A percentile compares a stretch with the other conserved stretches of the same genome.
Conservation (phyloP, 2,888 invertebrate species). For the Cepaea hortensis region DNA sequence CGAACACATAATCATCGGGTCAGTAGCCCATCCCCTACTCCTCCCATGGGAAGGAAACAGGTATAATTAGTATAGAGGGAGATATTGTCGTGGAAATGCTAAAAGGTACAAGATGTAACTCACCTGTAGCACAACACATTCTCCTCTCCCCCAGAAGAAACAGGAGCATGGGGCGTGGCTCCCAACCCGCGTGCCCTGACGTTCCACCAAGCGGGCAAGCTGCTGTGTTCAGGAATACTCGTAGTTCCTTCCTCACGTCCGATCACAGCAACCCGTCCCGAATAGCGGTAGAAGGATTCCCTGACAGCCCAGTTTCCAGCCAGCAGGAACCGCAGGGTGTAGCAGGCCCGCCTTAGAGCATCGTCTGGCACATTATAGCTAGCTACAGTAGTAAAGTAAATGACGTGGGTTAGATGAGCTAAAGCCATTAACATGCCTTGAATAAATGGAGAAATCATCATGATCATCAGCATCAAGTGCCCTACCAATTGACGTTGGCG, state of each 20-base stretch:
- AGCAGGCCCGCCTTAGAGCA: constrained; percentile 67
- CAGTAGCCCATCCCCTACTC: no score
- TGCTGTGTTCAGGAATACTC: constrained; percentile 64
- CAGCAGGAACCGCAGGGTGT: constrained; percentile 66
- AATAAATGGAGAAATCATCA: no score
- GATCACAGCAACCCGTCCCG: constrained; percentile 64
- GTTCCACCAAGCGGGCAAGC: constrained; percentile 55
- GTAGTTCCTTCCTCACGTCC: constrained; percentile 55
- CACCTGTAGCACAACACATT: constrained; percentile 60
- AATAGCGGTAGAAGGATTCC: constrained; percentile 59
- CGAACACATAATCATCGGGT: no score
- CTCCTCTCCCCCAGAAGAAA: constrained; percentile 63
- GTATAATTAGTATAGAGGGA: no score
- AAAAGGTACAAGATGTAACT: neutral
- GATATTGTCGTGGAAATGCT: no score
- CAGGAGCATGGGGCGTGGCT: constrained; percentile 59
- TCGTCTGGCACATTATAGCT: constrained; percentile 58
- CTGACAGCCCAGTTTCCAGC: constrained; percentile 62
- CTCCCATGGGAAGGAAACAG: no score
- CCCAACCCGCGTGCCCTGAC: constrained; percentile 61
- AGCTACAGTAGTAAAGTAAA: constrained; percentile 47
- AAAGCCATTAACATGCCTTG: no score
- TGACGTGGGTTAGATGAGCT: neutral
- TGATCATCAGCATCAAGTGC: no score
- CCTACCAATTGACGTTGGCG: no score